A percentile compares a stretch with the other conserved stretches of the same genome.
Evolutionary conservation across 2,113 vertebrate species (phyloP).

Genomic region (Istiophorus platypterus): DNA sequence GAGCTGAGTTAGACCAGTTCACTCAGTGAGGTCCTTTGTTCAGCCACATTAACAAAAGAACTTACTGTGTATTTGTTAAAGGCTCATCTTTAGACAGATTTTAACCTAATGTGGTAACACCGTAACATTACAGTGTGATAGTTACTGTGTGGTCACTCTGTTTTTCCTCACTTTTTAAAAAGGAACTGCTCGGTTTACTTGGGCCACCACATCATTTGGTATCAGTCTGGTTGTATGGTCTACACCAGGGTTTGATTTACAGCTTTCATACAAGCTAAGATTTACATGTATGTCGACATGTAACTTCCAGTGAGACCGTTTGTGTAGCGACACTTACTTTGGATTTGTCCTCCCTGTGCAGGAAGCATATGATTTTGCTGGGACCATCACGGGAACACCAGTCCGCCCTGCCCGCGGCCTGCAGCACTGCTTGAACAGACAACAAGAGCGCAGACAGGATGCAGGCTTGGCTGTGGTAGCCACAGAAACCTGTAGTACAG

Average conservation of each 20-base stretch:
- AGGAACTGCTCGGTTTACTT: not conserved
- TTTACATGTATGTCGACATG: not conserved
- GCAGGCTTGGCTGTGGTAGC: not conserved
- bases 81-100: no score
- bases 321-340: not conserved
- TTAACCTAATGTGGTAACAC: not conserved
- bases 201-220: not conserved
- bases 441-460: not conserved
- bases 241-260: not conserved
- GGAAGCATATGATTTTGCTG: not conserved
- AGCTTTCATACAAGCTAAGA: not conserved
- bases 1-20: no score
- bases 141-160: not conserved
- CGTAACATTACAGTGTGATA: not conserved
- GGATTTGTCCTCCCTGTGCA: not conserved
- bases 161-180: not conserved
- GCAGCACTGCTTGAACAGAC: slow-evolving; percentile 1
- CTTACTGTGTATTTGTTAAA: no score
- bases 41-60: no score
- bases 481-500: slow-evolving; percentile 15
- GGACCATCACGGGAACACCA: not conserved
- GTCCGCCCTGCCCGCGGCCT: not conserved
- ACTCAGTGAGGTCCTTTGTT: no score
- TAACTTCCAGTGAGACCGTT: not conserved
- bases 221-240: no score